Evolutionary conservation across 2,797 vertebrate genomes (phyloP), one percentile per base, ranked within the genome.

Genomic region (Cynopterus sphinx): DNA sequence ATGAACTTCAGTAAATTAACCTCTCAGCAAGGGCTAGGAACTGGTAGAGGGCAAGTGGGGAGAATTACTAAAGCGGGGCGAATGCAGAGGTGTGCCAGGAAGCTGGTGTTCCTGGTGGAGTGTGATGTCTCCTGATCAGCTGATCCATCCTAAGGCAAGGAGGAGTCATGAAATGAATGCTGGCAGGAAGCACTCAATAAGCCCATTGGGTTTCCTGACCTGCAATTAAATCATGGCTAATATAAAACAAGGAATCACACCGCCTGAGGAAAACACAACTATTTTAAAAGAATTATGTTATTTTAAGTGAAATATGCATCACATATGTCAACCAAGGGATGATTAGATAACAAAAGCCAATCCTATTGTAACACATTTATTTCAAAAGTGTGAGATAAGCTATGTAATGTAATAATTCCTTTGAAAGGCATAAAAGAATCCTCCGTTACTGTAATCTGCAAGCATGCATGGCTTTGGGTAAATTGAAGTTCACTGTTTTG

Each of bases 1-100:
- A 90, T 94, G 94, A 91, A 59, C 55, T 11, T 87, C 43, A 90
- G 87, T 90, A 90, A 87, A 84, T 97, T 95, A 93, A 94, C 96
- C 88, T 96, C 95, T 73, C 95, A 96, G 92, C 82, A 96, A 95
- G 92, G 46, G 82, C 63, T 84, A 21, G 6, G 11, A 67, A 73
- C 39, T 86, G 71, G 59, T 46, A 71, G 71, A 83, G 73, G 74
- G 13, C 33, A 36, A 12, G 43, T 39, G 49, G 5, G 55, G 53
- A 87, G 51, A 57, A 67, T 41, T 59, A 31, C 15, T 10, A 39
- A 57, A 46, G 28, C 4, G 19, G 22, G 70, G 41, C 5, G 24
- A 63, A 41, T 16, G 24, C 43, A 53, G n/a, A 33, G 49, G 22
- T 1, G 2, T 79, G 67, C 63, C 63, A 41, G 21, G 9, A 83